Evolutionary conservation across 2,888 invertebrate genomes (phyloP), one percentile per base, ranked within the genome.

Genomic region (Nemapogon koenigi): DNA sequence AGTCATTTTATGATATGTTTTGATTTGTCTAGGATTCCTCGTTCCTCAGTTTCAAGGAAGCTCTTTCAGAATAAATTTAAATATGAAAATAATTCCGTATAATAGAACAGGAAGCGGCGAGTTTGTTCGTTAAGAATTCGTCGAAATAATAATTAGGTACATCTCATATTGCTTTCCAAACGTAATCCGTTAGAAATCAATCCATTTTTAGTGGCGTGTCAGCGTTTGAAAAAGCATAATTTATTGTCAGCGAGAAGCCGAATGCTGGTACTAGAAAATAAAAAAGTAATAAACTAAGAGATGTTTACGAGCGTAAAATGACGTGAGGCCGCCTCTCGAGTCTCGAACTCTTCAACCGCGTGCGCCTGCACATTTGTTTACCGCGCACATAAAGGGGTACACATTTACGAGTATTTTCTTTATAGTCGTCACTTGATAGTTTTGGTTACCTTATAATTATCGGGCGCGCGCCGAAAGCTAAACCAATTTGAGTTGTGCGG

Each of bases 151-250:
- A 64, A 75, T 76, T 72, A 75, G n/a, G 65, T 62, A 54, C 61
- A 56, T 49, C 67, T 69, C 72, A 62, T 64, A 70, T 70, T 65
- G 69, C 67, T 70, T 70, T 17, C 4, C 18, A 62, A 59, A 61
- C 62, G 69, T 68, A 72, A 76, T 78, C 75, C 76, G 76, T 78
- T 76, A 71, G 76, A 73, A 76, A 78, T 76, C 76, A 72, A 76
- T 76, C 72, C 67, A 61, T 58, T 69, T 76, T 76, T 76, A 76
- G 69, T 73, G 67, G 61, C 76, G 71, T 76, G 76, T 78, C 76
- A 76, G 73, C 63, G 66, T 72, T 76, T 69, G 62, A 72, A 73
- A 76, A 71, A 68, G 58, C 57, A 71, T 75, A 78, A 78, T 78
- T 78, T 76, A 78, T 76, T 68, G 73, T 66, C 71, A 66, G 72